Base-by-base conservation (phyloP, 1,140 invertebrate species). In the Halyomorpha halys region DNA sequence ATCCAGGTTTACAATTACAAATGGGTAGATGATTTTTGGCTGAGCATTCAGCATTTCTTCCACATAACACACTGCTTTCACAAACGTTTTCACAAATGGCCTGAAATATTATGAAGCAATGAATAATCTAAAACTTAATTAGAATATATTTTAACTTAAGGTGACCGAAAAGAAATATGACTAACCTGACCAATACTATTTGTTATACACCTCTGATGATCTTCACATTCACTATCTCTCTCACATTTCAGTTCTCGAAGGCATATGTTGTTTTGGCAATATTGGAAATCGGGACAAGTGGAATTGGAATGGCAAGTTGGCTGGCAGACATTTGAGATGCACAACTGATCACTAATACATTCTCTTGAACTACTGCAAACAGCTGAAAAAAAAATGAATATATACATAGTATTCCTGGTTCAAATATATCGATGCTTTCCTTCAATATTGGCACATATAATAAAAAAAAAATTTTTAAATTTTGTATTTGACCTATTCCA, bases 251-350 rank as follows among this genome's bases (percentile, higher is more conserved):
- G 72, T 76, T 91, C 87, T 78, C 89, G 86, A 19, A 82, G 84
- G 70, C 90, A 92, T 64, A 92, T 86, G 69, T 82, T 87, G 69
- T 91, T 89, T 59, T 80, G 79, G 70, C 90, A 94, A 68, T 82
- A 88, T 72, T 91, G 89, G 69, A 84, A 86, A 54, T 89, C 83
- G 0, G 89, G 86, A 72, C 91, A 93, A 2, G 83, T 87, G 0
- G 78, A 74, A 70, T 91, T 90, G 0, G 79, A 76, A 67, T 83
- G 81, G 70, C 90, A 93, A 3, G 85, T 88, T n/a, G 86, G 79
- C 70, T 88, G 84, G 70, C 90, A 91, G 14, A 87, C 79, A 11
- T 82, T 83, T 73, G 86, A 82, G 62, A 91, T 83, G 70, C 90
- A 92, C 14, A 90, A 72, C 74, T 91, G 89, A 67, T 90, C 85